Evolutionary conservation across 2,888 invertebrate genomes (phyloP).

Genomic region (Epistrophe grossulariae): DNA sequence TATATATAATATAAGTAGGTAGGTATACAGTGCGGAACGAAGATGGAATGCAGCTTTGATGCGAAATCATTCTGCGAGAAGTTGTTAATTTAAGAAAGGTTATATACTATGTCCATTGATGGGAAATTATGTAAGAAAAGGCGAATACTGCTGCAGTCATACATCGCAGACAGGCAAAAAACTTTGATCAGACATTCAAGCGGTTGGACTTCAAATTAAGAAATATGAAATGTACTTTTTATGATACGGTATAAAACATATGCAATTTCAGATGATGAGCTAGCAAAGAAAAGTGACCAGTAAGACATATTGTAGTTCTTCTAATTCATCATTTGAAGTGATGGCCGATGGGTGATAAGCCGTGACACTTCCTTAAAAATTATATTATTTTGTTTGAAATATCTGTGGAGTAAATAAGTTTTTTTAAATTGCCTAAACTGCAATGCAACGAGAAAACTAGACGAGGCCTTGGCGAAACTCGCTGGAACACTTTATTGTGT

Average conservation of each 20-base stretch:
- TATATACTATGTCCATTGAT: slow-evolving; percentile 3
- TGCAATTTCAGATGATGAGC: neutral
- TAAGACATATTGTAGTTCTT: neutral
- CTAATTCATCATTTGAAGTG: too few relatives aligned
- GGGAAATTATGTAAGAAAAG: neutral
- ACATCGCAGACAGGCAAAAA: neutral
- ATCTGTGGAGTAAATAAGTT: too few relatives aligned
- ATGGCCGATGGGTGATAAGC: too few relatives aligned
- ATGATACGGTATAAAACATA: neutral
- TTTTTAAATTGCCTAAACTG: too few relatives aligned
- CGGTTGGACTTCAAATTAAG: neutral
- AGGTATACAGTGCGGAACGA: slow-evolving; percentile 44
- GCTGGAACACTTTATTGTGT: too few relatives aligned
- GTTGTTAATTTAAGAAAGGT: slow-evolving; percentile 36
- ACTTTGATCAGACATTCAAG: neutral
- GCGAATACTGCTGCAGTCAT: neutral
- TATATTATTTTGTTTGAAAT: too few relatives aligned
- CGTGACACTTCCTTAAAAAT: too few relatives aligned
- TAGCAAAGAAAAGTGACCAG: neutral
- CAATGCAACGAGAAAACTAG: too few relatives aligned
- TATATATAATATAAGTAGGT: slow-evolving; percentile 33
- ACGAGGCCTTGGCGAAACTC: too few relatives aligned
- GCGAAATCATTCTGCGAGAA: slow-evolving; percentile 28
- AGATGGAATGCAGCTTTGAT: slow-evolving; percentile 52
- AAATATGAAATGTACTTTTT: neutral